phyloP scores from a whole-genome alignment of 2,888 invertebrate species.

The Pristionchus entomophagus region DNA sequence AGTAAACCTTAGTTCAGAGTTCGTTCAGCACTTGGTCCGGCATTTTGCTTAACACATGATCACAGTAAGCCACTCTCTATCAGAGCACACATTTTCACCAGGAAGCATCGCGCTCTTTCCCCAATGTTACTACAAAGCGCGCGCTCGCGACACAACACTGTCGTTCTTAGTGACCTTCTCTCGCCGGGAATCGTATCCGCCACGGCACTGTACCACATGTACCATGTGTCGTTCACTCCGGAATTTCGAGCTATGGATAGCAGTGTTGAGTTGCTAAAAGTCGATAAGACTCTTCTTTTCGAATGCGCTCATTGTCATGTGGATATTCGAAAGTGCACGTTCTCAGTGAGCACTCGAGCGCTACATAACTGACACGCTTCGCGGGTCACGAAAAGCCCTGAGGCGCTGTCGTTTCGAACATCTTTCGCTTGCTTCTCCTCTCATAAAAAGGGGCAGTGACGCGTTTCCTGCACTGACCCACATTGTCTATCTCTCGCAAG shows the following conservation, averaged over 20 bases:
- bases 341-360: background rate
- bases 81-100: background rate
- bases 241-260: background rate
- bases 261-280: slow-evolving; percentile 12
- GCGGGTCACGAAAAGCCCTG: slow-evolving; percentile 9
- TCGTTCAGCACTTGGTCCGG: no score
- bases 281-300: background rate
- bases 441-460: slow-evolving; percentile 20
- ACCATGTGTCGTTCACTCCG: slow-evolving; percentile 44
- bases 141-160: background rate
- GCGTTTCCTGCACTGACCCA: slow-evolving; percentile 13
- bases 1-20: no score
- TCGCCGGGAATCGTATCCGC: slow-evolving; percentile 27
- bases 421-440: background rate
- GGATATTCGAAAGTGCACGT: background rate
- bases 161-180: background rate
- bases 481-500: slow-evolving; percentile 40
- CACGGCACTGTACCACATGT: slow-evolving; percentile 38
- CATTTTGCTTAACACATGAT: no score
- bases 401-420: background rate
- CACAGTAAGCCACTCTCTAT: background rate
- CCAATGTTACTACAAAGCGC: background rate
- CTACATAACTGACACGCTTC: slow-evolving; percentile 20
- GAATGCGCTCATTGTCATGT: background rate
- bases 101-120: background rate